Evolutionary conservation across 2,797 vertebrate genomes (phyloP).

Genomic region (Hippocampus kuda): DNA sequence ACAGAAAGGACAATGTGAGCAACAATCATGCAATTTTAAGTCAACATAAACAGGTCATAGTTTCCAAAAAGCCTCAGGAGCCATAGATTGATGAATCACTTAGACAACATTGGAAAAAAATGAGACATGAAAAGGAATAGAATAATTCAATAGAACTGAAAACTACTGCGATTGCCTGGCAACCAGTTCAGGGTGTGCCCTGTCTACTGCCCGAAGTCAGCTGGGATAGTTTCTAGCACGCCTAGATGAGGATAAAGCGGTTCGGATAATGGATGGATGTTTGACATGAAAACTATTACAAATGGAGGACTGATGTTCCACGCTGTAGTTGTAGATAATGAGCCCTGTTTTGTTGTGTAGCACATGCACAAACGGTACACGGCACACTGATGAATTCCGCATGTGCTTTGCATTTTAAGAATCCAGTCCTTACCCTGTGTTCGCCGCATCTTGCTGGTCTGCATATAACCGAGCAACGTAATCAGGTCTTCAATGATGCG

Average conservation of each 20-base stretch:
- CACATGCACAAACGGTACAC: constrained; percentile 18
- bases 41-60: not conserved
- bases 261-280: too few species aligned
- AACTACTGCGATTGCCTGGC: constrained; percentile 8
- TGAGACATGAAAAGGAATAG: constrained; percentile 9
- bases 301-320: constrained; percentile 11
- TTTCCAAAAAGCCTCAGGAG: not conserved
- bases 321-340: constrained; percentile 20
- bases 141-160: not conserved
- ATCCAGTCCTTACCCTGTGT: constrained; percentile 77
- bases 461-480: constrained; percentile 89
- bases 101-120: constrained; percentile 1
- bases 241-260: too few species aligned
- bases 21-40: not conserved
- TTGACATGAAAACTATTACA: not conserved
- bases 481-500: constrained; percentile 97
- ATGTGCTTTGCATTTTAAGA: constrained; percentile 14
- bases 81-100: not conserved
- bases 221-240: too few species aligned
- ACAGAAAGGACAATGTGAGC: not conserved
- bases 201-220: too few species aligned
- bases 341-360: constrained; percentile 19
- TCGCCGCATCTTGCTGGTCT: constrained; percentile 84
- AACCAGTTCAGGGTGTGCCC: too few species aligned
- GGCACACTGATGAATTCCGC: constrained; percentile 21